Percentiles rank a stretch among this genome's conserved stretches.
These are phyloP conservation scores for Cuniculus paca DNA, from an alignment of 2,797 vertebrate genomes.

Conservation along the genomic window DNA sequence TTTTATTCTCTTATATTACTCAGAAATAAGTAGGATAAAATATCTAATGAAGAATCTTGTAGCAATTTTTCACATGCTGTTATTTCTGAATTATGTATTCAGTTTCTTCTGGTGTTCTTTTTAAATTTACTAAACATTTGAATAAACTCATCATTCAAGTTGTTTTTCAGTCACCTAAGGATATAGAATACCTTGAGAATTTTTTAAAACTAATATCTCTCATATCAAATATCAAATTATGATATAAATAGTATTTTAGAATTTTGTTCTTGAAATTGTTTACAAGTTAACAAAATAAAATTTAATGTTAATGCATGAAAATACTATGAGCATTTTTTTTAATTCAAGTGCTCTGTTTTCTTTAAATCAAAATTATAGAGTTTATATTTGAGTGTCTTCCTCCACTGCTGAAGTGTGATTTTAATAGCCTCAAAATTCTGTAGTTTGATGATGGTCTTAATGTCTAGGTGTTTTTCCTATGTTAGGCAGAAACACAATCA, in stretches of 20 bases:
- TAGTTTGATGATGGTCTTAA: conserved; percentile 3
- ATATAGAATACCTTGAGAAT: background rate
- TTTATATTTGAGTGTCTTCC: background rate
- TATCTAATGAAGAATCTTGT: background rate
- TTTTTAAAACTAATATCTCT: background rate
- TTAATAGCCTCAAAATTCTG: conserved; percentile 1
- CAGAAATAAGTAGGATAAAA: background rate
- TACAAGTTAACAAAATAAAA: conserved; percentile 28
- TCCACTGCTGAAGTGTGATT: background rate
- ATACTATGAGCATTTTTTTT: background rate
- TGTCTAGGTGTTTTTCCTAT: conserved; percentile 17
- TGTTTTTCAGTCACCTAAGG: background rate
- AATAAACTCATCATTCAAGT: background rate
- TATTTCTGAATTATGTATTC: background rate
- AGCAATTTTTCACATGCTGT: background rate
- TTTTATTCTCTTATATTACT: background rate
- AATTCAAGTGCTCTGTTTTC: background rate
- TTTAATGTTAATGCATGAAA: background rate
- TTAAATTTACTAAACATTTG: background rate
- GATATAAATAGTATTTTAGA: background rate
- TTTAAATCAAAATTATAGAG: conserved; percentile 3
- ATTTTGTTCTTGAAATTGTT: background rate
- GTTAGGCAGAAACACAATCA: conserved; percentile 48
- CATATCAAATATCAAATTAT: background rate
- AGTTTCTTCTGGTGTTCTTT: background rate